A percentile compares a stretch with the other conserved stretches of the same genome.
Evolutionary conservation across 2,797 vertebrate genomes (phyloP).

Genomic region (Eleutherodactylus coqui): DNA sequence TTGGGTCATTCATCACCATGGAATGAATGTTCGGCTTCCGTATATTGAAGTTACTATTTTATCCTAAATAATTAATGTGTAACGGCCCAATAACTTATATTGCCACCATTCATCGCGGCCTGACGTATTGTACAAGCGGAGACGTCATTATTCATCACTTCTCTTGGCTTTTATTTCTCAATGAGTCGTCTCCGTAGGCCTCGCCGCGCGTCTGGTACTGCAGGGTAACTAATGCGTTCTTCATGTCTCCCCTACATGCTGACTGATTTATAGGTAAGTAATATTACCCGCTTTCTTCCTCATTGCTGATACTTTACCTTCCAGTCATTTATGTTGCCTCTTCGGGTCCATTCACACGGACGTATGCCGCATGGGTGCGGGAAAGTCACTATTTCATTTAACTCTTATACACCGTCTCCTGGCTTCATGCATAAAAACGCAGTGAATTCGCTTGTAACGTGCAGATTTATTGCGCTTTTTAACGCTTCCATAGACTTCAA

Average conservation of each 20-base stretch:
- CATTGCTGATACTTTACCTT: background rate
- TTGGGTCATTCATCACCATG: background rate
- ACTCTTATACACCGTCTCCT: too few species aligned
- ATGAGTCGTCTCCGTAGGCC: background rate
- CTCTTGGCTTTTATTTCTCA: background rate
- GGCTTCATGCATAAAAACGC: too few species aligned
- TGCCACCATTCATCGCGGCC: slow-evolving; percentile 9
- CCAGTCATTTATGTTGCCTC: background rate
- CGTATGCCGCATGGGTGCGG: too few species aligned
- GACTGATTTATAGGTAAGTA: background rate
- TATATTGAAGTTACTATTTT: slow-evolving; percentile 26
- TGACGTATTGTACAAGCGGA: background rate
- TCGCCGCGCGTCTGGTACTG: background rate
- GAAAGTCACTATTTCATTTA: too few species aligned
- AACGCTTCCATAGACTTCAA: too few species aligned
- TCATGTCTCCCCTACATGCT: background rate
- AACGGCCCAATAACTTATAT: slow-evolving; percentile 20
- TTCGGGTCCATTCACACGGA: too few species aligned
- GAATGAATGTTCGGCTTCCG: slow-evolving; percentile 16
- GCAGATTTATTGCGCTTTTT: too few species aligned
- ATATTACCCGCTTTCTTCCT: background rate
- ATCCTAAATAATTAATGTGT: slow-evolving; percentile 30
- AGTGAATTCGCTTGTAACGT: too few species aligned
- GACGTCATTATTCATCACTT: background rate
- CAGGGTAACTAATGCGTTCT: background rate